Conservation (phyloP, 2,888 invertebrate genomes). For the Mantis religiosa region DNA sequence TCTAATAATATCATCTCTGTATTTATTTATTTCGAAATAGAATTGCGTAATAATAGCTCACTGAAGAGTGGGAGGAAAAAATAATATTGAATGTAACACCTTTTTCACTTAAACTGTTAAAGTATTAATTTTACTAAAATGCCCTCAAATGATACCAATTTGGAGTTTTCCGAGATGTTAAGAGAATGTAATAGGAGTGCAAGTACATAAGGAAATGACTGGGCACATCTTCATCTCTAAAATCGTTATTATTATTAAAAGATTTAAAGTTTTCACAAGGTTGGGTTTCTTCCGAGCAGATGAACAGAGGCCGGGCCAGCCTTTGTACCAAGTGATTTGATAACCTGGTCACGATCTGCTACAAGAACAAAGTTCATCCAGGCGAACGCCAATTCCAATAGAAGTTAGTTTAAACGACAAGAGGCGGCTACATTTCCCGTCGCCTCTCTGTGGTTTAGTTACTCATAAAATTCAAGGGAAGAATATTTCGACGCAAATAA, state of each 20-base stretch:
- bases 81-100: too few relatives aligned
- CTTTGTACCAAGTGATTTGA: neutral
- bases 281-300: neutral
- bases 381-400: constrained; percentile 10
- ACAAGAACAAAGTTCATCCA: constrained; percentile 15
- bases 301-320: neutral
- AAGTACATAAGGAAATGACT: neutral
- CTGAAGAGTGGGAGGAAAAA: too few relatives aligned
- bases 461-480: neutral
- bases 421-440: neutral
- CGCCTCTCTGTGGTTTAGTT: neutral
- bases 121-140: too few relatives aligned
- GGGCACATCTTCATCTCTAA: neutral
- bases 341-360: neutral
- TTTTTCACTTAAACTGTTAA: too few relatives aligned
- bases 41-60: too few relatives aligned
- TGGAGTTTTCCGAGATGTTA: neutral
- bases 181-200: neutral
- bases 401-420: constrained; percentile 12
- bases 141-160: neutral
- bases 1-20: too few relatives aligned
- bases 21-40: too few relatives aligned
- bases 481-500: neutral
- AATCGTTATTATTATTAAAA: neutral
- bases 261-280: neutral